Evolutionary conservation across 2,888 invertebrate genomes (phyloP), one percentile per base, ranked within the genome.

Genomic region (Ophonus ardosiacus): DNA sequence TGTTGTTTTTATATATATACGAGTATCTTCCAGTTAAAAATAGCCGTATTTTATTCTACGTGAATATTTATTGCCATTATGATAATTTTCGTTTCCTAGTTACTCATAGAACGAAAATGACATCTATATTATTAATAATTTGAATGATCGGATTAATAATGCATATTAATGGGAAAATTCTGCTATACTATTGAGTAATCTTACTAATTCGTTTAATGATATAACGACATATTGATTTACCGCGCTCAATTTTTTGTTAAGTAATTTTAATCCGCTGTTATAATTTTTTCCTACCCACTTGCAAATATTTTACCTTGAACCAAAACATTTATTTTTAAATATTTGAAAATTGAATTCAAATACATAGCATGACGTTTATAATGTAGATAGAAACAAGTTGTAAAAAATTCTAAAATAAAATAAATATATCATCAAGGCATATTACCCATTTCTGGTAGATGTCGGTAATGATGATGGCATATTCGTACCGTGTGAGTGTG

Each of bases 161-260:
- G 24, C n/a, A 68, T 68, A 68, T 13, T 68, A 68, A 38, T 68
- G 68, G 68, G 38, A 68, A 68, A n/a, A 31, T 68, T 38, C 1
- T 68, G 68, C 68, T 68, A 31, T 38, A 68, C 15, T 68, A 38
- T 24, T 31, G n/a, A 59, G 21, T 63, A 63, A 63, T 63, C 21
- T 1, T 63, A 31, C 24, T 24, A 68, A 38, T 38, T 68, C 15
- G 15, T 38, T 6, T 24, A 31, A n/a, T 7, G 68, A 59, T 59
- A 59, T 15, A 15, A 68, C 68, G 63, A 10, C 63, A 63, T 63
- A 68, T 68, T 68, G 68, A 68, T 31, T 68, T 68, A n/a, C 68
- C 68, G 31, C 31, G 68, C n/a, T 31, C n/a, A 68, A 68, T 68
- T 68, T 63, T 63, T 63, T 68, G 15, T 38, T 68, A n/a, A 15